A percentile compares a stretch with the other conserved stretches of the same genome.
Conservation (phyloP, 92 coral and sea anemone species). For the Montipora capitata region DNA sequence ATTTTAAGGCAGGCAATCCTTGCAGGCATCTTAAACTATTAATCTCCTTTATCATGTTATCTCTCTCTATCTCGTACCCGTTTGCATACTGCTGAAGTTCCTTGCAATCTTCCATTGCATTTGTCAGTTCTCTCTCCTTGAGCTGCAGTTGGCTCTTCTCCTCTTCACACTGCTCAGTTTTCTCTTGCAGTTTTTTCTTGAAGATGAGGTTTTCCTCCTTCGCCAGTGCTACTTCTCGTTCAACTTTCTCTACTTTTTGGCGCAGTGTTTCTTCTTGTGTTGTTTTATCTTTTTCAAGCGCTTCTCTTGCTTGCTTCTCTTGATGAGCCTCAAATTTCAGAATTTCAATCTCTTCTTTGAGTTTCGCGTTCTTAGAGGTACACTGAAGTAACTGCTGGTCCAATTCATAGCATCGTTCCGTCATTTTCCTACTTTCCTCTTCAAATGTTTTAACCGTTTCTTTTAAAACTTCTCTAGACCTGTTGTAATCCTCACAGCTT, state of each 20-base stretch:
- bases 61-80: conserved; percentile 14
- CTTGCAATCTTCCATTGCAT: conserved; percentile 6
- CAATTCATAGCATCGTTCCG: conserved; percentile 31
- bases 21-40: conserved; percentile 39
- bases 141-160: conserved; percentile 10
- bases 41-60: conserved; percentile 36
- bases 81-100: neutral
- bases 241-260: conserved; percentile 2
- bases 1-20: conserved; percentile 19
- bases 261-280: conserved; percentile 10
- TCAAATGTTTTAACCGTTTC: conserved; percentile 30
- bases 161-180: conserved; percentile 25
- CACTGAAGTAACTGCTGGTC: neutral
- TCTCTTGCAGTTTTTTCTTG: conserved; percentile 43
- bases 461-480: conserved; percentile 35
- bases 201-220: conserved; percentile 28
- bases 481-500: conserved; percentile 50
- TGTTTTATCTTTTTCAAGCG: conserved; percentile 18
- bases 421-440: conserved; percentile 15
- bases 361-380: conserved; percentile 44
- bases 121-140: conserved; percentile 22
- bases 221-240: conserved; percentile 30
- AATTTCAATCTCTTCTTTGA: conserved; percentile 45
- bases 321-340: conserved; percentile 7
- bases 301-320: conserved; percentile 12